These are phyloP conservation scores for Perizoma flavofasciatum DNA, from an alignment of 2,888 invertebrate species.

Conservation along the genomic window DNA sequence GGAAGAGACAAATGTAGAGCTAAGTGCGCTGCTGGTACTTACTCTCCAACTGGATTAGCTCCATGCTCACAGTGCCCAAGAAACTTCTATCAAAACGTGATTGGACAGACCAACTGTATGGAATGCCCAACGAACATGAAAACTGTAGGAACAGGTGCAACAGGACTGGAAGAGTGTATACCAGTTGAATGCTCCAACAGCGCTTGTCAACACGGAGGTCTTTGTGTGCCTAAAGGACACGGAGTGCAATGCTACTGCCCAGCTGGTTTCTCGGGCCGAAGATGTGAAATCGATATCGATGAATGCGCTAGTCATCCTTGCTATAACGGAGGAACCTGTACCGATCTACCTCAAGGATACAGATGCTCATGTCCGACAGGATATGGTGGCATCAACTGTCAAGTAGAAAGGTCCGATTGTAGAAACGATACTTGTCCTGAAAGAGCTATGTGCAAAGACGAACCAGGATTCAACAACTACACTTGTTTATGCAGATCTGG, in stretches of 20 bases:
- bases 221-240: constrained; percentile 95
- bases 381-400: constrained; percentile 96
- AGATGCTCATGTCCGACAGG: constrained; percentile 94
- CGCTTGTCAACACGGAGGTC: constrained; percentile 95
- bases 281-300: constrained; percentile 97
- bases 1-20: constrained; percentile 92
- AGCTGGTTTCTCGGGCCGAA: constrained; percentile 95
- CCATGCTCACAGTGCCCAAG: constrained; percentile 96
- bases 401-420: constrained; percentile 96
- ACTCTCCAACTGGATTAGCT: constrained; percentile 96
- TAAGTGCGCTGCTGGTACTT: constrained; percentile 95
- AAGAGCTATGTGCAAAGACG: constrained; percentile 98
- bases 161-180: constrained; percentile 93
- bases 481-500: constrained; percentile 97
- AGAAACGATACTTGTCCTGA: constrained; percentile 96
- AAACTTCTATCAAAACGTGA: constrained; percentile 94
- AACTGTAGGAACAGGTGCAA: constrained; percentile 91
- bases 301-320: constrained; percentile 98
- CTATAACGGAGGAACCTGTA: constrained; percentile 95
- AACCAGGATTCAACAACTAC: constrained; percentile 93
- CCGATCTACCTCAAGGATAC: constrained; percentile 96
- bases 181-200: constrained; percentile 94
- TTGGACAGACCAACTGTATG: constrained; percentile 93
- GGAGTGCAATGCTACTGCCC: constrained; percentile 96
- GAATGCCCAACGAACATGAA: constrained; percentile 96